Conservation (phyloP, 2,797 vertebrate species). For the Squalus acanthias region DNA sequence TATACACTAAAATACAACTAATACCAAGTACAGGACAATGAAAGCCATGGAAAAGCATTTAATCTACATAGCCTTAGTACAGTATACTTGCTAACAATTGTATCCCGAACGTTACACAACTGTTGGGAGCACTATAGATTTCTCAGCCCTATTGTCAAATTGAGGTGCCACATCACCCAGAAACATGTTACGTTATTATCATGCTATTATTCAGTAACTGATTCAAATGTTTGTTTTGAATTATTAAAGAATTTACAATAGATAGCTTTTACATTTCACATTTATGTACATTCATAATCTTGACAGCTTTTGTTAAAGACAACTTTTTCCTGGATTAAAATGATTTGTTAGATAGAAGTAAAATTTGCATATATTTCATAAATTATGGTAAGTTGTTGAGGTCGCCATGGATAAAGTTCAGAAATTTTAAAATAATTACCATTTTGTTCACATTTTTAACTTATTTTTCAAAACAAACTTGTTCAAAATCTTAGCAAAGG, state of each 20-base stretch:
- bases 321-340: neutral
- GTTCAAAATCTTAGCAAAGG: neutral
- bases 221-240: neutral
- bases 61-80: neutral
- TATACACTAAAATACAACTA: neutral
- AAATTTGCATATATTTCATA: neutral
- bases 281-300: neutral
- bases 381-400: neutral
- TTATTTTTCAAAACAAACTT: neutral
- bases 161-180: neutral
- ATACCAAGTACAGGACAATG: neutral
- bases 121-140: neutral
- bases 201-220: neutral
- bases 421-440: neutral
- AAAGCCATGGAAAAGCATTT: neutral
- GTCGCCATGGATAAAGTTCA: neutral
- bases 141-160: neutral
- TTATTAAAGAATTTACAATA: neutral
- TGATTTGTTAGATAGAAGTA: neutral
- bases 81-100: neutral
- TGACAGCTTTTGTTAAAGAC: neutral
- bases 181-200: neutral
- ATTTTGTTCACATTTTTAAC: neutral
- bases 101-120: neutral
- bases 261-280: neutral